phyloP scores from a whole-genome alignment of 2,113 vertebrate species.

The Sterrhoptilus dennistouni region DNA sequence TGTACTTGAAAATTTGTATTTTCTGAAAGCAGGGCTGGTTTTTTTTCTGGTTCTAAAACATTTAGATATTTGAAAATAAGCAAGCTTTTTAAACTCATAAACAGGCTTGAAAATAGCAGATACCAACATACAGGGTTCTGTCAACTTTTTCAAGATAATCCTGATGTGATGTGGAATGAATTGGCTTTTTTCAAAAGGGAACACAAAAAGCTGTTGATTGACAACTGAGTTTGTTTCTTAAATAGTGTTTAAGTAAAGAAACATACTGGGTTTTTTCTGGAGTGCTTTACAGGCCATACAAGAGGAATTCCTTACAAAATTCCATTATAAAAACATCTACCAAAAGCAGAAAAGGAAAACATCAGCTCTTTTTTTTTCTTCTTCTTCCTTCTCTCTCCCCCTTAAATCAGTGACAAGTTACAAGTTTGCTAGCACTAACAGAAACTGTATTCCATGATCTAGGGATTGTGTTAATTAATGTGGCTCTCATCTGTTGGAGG shows the following conservation, averaged over 20 bases:
- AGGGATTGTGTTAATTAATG: conserved; percentile 88
- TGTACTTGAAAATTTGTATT: background rate
- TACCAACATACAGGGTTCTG: conserved; percentile 61
- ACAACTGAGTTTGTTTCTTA: conserved; percentile 82
- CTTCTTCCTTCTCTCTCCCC: background rate
- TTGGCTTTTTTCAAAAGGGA: conserved; percentile 84
- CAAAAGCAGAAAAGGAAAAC: conserved; percentile 57
- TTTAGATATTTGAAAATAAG: background rate
- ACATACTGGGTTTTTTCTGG: background rate
- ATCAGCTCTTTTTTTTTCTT: background rate
- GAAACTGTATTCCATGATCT: conserved; percentile 79
- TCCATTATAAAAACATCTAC: conserved; percentile 42
- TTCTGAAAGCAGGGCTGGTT: background rate
- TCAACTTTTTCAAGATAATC: conserved; percentile 84
- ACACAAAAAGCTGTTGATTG: conserved; percentile 80
- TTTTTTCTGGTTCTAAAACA: background rate
- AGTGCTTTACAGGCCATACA: conserved; percentile 13
- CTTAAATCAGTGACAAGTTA: conserved; percentile 76
- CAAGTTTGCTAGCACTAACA: conserved; percentile 76
- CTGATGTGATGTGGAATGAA: conserved; percentile 86
- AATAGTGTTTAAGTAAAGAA: conserved; percentile 16
- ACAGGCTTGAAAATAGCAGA: conserved; percentile 66
- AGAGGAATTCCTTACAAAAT: conserved; percentile 50
- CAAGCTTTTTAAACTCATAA: background rate
- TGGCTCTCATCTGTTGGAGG: conserved; percentile 85